Evolutionary conservation across 92 coral and sea anemone genomes (phyloP).

Genomic region (Porites cylindrica): DNA sequence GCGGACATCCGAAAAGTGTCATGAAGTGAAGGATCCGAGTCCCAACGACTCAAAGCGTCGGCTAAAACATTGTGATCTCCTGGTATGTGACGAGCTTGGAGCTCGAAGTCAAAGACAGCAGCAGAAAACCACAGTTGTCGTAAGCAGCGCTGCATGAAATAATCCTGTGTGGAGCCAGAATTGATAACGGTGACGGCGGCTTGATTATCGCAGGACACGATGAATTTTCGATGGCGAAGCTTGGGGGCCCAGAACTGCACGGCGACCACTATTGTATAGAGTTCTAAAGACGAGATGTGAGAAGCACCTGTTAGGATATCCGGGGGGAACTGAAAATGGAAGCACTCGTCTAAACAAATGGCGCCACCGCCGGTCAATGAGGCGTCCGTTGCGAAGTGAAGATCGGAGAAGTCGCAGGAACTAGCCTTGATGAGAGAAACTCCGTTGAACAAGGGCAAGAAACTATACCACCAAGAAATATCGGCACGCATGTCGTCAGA

Average conservation of each 20-base stretch:
- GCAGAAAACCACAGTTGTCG: constrained; percentile 26
- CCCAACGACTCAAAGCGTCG: constrained; percentile 22
- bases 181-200: constrained; percentile 34
- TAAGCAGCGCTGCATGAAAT: constrained; percentile 39
- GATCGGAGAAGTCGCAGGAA: neutral
- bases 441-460: constrained; percentile 24
- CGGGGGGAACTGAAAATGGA: constrained; percentile 3
- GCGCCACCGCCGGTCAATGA: constrained; percentile 36
- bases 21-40: neutral
- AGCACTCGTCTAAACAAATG: constrained; percentile 6
- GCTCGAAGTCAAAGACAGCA: constrained; percentile 17
- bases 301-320: neutral
- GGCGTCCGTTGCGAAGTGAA: constrained; percentile 35
- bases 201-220: constrained; percentile 30
- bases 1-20: neutral
- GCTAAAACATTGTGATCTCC: constrained; percentile 13
- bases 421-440: constrained; percentile 17
- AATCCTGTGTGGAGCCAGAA: neutral
- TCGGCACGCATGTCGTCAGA: constrained; percentile 17
- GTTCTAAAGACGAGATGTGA: constrained; percentile 45
- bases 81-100: constrained; percentile 29
- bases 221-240: constrained; percentile 2
- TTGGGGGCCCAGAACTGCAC: constrained; percentile 28
- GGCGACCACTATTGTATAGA: constrained; percentile 27
- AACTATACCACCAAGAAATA: constrained; percentile 15